Conservation (phyloP, 53 echinoderm and acorn worm genomes). For the Luidia sarsii region DNA sequence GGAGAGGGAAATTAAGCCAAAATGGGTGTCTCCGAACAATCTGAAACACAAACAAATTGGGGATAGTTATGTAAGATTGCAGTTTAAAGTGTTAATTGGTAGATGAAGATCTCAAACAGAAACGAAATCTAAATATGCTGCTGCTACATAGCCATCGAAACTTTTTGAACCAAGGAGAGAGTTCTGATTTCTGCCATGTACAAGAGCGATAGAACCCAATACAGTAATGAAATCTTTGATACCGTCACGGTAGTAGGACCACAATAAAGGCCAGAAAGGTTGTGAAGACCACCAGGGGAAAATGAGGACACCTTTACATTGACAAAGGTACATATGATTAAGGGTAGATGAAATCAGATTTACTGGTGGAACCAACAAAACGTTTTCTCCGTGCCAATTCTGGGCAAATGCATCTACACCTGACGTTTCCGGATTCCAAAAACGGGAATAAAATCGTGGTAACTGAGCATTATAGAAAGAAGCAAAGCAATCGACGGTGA, state of each 20-base stretch:
- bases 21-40: not conserved
- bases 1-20: not conserved
- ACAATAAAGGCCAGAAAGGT: slow-evolving; percentile 18
- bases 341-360: not conserved
- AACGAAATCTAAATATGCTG: not conserved
- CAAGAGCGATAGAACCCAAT: not conserved
- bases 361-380: slow-evolving; percentile 22
- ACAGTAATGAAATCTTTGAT: slow-evolving; percentile 11
- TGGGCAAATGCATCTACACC: slow-evolving; percentile 32
- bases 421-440: slow-evolving; percentile 2
- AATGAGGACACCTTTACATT: not conserved
- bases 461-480: slow-evolving; percentile 6
- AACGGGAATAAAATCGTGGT: slow-evolving; percentile 12
- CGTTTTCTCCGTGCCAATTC: slow-evolving; percentile 19
- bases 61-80: not conserved
- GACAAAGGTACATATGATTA: slow-evolving; percentile 8
- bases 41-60: not conserved
- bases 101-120: not conserved
- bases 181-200: slow-evolving; percentile 3
- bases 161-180: slow-evolving; percentile 5
- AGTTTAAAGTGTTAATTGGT: not conserved
- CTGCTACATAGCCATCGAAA: slow-evolving; percentile 9
- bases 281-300: slow-evolving; percentile 23
- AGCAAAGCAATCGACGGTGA: slow-evolving; percentile 24
- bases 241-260: not conserved